Conservation (phyloP, 2,113 vertebrate genomes). For the Phylloscopus trochiloides region DNA sequence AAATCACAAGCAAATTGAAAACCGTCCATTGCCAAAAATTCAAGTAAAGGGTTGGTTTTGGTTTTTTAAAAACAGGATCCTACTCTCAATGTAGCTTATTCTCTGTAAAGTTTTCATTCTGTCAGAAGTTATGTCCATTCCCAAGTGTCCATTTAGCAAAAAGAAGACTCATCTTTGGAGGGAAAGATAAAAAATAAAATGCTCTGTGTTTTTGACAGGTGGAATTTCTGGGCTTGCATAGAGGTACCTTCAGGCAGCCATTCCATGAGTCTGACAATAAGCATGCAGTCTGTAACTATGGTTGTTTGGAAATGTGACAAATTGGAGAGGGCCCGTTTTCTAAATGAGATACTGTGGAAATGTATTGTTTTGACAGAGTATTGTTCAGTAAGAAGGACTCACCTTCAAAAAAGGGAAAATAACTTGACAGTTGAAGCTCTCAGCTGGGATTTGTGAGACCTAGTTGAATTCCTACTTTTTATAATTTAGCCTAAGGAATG, state of each 20-base stretch:
- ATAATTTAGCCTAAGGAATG: background rate
- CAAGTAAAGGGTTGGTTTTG: background rate
- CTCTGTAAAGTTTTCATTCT: background rate
- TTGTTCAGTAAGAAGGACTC: background rate
- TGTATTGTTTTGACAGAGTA: background rate
- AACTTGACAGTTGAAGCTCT: background rate
- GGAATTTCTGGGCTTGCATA: background rate
- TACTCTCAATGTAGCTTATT: background rate
- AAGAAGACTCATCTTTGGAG: background rate
- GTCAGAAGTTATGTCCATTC: background rate
- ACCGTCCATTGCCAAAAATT: background rate
- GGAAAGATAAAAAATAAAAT: background rate
- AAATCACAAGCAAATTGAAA: background rate
- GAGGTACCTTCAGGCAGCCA: background rate
- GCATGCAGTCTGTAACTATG: background rate
- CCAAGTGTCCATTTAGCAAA: background rate
- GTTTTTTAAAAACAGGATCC: background rate
- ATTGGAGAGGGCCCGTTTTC: background rate
- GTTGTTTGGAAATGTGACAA: constrained; percentile 5
- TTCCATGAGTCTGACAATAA: background rate
- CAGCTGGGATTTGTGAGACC: background rate
- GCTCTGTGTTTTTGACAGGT: background rate
- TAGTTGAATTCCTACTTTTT: background rate
- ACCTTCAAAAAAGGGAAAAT: background rate
- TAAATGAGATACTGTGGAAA: background rate